Percentiles rank a stretch among this genome's conserved stretches.
Conservation (phyloP, 2,797 vertebrate species). For the Kryptopterus vitreolus region DNA sequence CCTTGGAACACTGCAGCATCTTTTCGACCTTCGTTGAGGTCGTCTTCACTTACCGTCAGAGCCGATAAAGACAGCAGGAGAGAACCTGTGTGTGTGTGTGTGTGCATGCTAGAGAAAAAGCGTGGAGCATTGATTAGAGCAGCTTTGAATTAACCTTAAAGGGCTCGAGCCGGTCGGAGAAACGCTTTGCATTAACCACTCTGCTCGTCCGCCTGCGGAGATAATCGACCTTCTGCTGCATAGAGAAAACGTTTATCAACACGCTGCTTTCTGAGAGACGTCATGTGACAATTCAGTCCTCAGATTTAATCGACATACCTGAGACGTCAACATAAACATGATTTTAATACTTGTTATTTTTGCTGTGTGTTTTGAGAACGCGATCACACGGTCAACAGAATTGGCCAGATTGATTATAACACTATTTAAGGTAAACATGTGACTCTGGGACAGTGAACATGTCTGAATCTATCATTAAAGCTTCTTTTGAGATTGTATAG, state of each 20-base stretch:
- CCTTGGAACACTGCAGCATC: slow-evolving; percentile 34
- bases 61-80: slow-evolving; percentile 49
- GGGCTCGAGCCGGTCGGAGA: slow-evolving; percentile 20
- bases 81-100: slow-evolving; percentile 28
- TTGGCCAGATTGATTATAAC: background rate
- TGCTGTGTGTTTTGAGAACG: background rate
- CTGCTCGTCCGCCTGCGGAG: background rate
- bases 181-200: slow-evolving; percentile 28
- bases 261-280: background rate
- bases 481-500: no score
- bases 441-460: background rate
- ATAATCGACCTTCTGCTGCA: slow-evolving; percentile 20
- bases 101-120: slow-evolving; percentile 10
- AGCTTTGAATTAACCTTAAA: slow-evolving; percentile 50
- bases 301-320: background rate
- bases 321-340: background rate
- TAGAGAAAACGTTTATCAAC: background rate
- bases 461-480: background rate
- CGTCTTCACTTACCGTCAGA: slow-evolving; percentile 30
- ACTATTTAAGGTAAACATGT: no score
- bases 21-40: slow-evolving; percentile 54
- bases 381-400: background rate
- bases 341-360: background rate
- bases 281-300: background rate
- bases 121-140: slow-evolving; percentile 37